Conservation (phyloP, 2,888 invertebrate species). For the Rotaria macrura region DNA sequence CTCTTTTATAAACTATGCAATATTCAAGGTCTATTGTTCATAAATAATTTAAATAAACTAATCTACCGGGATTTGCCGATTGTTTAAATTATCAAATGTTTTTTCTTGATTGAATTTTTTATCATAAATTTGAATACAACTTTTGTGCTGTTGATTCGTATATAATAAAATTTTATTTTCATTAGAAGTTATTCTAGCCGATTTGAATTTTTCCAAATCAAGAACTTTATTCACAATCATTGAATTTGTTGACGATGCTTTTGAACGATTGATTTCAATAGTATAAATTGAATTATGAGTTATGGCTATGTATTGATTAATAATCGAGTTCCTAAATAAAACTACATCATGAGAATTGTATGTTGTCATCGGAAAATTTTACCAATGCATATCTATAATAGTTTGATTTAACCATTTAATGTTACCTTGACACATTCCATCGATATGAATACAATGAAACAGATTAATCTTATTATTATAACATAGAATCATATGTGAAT, state of each 20-base stretch:
- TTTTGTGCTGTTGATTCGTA: not conserved
- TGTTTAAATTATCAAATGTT: not conserved
- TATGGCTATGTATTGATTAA: not conserved
- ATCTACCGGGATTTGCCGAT: not conserved
- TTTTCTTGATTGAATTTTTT: not conserved
- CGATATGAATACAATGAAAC: not conserved
- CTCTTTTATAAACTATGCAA: too few relatives aligned
- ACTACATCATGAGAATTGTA: too few relatives aligned
- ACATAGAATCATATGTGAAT: not conserved
- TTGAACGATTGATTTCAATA: not conserved
- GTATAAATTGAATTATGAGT: not conserved
- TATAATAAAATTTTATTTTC: not conserved
- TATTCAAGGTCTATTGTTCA: not conserved
- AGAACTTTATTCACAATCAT: not conserved
- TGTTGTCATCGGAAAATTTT: too few relatives aligned
- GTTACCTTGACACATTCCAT: not conserved
- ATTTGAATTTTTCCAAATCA: not conserved
- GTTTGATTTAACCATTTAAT: not conserved
- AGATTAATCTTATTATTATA: not conserved
- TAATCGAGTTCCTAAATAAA: not conserved
- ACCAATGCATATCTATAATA: not conserved
- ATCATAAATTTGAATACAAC: not conserved
- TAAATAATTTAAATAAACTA: not conserved
- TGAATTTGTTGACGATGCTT: not conserved
- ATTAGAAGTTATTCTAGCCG: not conserved